Base-by-base conservation (phyloP, 2,888 invertebrate species). In the Dermolepida albohirtum region DNA sequence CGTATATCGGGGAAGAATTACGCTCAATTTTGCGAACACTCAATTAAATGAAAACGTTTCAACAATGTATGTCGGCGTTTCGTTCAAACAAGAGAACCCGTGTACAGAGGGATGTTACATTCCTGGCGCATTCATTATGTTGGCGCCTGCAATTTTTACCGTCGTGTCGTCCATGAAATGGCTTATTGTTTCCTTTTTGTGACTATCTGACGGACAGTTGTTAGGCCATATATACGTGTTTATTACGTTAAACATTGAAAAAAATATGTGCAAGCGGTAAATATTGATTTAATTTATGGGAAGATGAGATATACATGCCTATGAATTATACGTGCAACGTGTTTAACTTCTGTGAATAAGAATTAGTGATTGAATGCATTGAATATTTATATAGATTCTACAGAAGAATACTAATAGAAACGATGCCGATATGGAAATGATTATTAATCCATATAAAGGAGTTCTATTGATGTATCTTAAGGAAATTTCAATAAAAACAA, bases 111-210 rank as follows among this genome's bases (percentile, higher is more conserved):
- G 34, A 34, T 34, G 34, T 57, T 47, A 52, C 51, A 66, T 66
- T 66, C 66, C 57, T 17, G 50, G 57, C 59, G 50, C 47, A 66
- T 66, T 59, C 57, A 50, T 59, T 59, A 66, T 16, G 50, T 47
- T 43, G 66, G 66, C 66, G 66, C 66, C 66, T 57, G 49, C 16
- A 57, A 50, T 66, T 66, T 66, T 59, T 51, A 59, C 57, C 27
- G 64, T 29, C 64, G 50, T 50, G 16, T 50, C 50, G 54, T 44
- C 43, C 54, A 44, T 54, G 54, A 43, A 64, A 64, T 27, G 52
- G 41, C 66, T 66, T 59, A 66, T 66, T 66, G 49, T 41, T 66
- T 66, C 59, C 59, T 66, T 66, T 66, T 43, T 52, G 52, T 14
- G 41, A 34, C 40, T 14, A 44, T 52, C 34, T 34, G 34, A 34